A percentile compares a stretch with the other conserved stretches of the same genome.
Evolutionary conservation across 2,113 vertebrate genomes (phyloP).

Genomic region (Alaudala cheleensis): DNA sequence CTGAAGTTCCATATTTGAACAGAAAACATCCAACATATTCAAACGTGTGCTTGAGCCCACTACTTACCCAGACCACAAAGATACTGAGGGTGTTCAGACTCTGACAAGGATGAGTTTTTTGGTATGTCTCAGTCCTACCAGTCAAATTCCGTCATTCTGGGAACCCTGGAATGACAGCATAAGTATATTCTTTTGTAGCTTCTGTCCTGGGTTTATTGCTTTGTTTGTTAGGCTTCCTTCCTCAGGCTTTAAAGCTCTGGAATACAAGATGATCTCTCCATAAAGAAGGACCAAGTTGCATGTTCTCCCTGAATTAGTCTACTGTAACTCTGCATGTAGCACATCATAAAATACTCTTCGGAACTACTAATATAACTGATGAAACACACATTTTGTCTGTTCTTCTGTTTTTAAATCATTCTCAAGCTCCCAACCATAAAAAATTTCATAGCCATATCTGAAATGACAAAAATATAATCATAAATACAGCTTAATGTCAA

Average conservation of each 20-base stretch:
- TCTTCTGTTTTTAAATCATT: background rate
- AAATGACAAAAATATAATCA: background rate
- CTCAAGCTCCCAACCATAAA: background rate
- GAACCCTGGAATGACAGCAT: background rate
- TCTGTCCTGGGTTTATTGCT: background rate
- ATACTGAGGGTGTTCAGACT: background rate
- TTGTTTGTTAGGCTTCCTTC: background rate
- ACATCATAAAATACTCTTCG: background rate
- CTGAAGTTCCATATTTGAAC: background rate
- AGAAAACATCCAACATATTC: background rate
- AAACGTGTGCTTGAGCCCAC: background rate
- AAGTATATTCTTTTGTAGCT: background rate
- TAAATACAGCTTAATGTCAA: background rate
- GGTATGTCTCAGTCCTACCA: background rate
- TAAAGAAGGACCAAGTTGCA: background rate
- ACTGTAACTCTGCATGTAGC: background rate
- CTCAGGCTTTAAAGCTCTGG: background rate
- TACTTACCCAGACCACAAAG: fast-evolving
- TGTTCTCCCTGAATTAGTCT: background rate
- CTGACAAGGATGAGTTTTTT: background rate
- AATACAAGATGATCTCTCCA: background rate
- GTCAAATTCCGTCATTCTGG: background rate
- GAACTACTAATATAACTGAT: background rate
- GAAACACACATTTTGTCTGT: background rate
- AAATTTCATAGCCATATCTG: background rate